phyloP scores from a whole-genome alignment of 2,888 invertebrate species.

The Ferrisia virgata region DNA sequence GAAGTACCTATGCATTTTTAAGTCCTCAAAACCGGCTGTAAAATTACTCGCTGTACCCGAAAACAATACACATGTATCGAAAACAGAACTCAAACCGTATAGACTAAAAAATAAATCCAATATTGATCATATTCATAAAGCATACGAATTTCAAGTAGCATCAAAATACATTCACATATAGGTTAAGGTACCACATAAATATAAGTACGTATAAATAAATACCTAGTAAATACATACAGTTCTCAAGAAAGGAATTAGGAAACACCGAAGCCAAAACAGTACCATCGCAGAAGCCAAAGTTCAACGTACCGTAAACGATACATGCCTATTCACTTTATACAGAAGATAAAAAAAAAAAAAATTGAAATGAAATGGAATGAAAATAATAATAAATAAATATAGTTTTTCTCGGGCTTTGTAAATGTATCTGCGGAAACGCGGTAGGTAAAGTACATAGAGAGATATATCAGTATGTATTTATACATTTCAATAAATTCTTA shows the following conservation, averaged over 20 bases:
- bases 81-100: too few species aligned
- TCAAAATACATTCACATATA: too few species aligned
- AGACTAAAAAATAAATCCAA: too few species aligned
- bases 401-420: too few species aligned
- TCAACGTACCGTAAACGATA: neutral
- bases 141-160: too few species aligned
- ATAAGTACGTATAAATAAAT: neutral
- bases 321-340: neutral
- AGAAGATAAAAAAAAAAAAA: neutral
- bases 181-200: too few species aligned
- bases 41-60: too few species aligned
- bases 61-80: too few species aligned
- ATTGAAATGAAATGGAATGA: neutral
- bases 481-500: conserved; percentile 32
- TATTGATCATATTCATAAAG: too few species aligned
- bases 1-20: too few species aligned
- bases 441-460: neutral
- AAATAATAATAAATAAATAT: neutral
- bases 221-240: neutral
- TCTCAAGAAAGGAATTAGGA: neutral
- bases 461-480: neutral
- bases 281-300: neutral
- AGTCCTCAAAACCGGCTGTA: too few species aligned
- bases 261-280: neutral
- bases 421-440: too few species aligned